Percentiles rank a stretch among this genome's conserved stretches.
These are phyloP conservation scores for Pelecanus crispus DNA, from an alignment of 2,113 vertebrate genomes.

Conservation along the genomic window DNA sequence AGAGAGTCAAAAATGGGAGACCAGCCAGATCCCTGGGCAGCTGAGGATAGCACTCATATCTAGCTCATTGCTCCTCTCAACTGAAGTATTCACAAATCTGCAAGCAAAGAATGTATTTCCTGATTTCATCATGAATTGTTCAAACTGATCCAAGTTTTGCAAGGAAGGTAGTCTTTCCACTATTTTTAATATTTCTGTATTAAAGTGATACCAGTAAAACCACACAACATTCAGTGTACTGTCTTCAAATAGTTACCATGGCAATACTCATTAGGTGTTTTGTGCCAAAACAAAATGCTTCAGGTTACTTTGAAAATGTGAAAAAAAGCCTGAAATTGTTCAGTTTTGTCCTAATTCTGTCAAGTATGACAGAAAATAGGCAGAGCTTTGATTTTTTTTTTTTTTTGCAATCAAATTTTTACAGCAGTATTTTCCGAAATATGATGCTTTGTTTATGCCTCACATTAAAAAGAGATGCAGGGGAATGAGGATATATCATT, in stretches of 20 bases:
- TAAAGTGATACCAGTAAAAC: neutral
- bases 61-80: neutral
- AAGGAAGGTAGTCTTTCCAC: neutral
- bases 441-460: neutral
- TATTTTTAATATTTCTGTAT: slow-evolving; percentile 18
- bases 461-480: neutral
- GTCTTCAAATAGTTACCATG: slow-evolving; percentile 28
- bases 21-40: neutral
- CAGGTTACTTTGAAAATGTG: slow-evolving; percentile 42
- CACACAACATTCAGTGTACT: neutral
- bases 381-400: neutral
- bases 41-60: neutral
- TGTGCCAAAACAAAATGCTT: slow-evolving; percentile 46
- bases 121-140: neutral
- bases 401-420: neutral
- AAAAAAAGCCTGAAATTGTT: slow-evolving; percentile 6
- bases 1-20: neutral
- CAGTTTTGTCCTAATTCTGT: slow-evolving; percentile 51
- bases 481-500: neutral
- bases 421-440: slow-evolving; percentile 25
- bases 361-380: slow-evolving; percentile 6
- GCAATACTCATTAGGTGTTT: slow-evolving; percentile 28
- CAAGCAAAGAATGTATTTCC: neutral
- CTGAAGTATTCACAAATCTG: neutral
- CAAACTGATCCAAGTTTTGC: neutral